A percentile compares a stretch with the other conserved stretches of the same genome.
Conservation (phyloP, 2,797 vertebrate genomes). For the Notamacropus eugenii region DNA sequence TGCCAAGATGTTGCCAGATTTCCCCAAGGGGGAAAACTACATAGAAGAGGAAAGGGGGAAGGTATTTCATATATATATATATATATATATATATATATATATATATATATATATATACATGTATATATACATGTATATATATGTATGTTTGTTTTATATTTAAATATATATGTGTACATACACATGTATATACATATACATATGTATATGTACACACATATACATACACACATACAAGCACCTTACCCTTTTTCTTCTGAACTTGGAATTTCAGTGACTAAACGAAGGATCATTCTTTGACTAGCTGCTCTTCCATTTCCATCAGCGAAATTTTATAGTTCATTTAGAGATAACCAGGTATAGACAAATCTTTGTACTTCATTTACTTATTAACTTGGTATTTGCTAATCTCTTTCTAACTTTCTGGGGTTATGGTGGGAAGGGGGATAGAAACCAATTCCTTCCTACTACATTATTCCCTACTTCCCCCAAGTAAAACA, state of each 20-base stretch:
- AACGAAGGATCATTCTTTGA: neutral
- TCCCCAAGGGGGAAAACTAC: neutral
- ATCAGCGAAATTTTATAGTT: neutral
- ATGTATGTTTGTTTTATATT: too few species aligned
- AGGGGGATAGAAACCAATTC: neutral
- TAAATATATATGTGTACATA: too few species aligned
- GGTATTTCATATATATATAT: too few species aligned
- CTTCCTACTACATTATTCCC: neutral
- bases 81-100: neutral
- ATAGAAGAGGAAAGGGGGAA: neutral
- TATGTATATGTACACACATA: too few species aligned
- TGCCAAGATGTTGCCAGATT: neutral
- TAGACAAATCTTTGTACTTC: neutral
- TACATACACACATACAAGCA: neutral
- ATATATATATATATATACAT: too few species aligned
- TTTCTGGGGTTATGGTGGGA: neutral
- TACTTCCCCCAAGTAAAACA: neutral
- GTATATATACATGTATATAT: too few species aligned
- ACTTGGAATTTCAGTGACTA: neutral
- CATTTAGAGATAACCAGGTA: neutral
- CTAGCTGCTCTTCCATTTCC: neutral
- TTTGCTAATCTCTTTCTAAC: neutral
- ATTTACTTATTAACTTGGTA: neutral
- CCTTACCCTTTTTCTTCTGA: neutral
- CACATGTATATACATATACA: too few species aligned